Percentiles rank a stretch among this genome's conserved stretches.
phyloP scores from a whole-genome alignment of 2,888 invertebrate genomes.

The Tuberolachnus salignus region DNA sequence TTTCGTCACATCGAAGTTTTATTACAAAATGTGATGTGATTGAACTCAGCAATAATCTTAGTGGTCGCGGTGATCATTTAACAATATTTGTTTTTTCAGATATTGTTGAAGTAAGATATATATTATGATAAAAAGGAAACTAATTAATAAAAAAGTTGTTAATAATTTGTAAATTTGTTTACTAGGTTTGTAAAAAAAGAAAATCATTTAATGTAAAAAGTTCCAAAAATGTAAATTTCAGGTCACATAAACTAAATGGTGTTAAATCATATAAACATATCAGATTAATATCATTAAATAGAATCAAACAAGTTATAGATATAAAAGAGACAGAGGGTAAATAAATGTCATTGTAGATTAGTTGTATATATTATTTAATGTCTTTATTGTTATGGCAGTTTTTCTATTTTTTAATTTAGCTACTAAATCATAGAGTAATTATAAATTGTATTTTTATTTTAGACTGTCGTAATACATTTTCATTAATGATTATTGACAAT shows the following conservation, averaged over 20 bases:
- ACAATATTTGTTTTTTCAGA: slow-evolving; percentile 93
- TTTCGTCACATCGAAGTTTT: slow-evolving; percentile 91
- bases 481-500: slow-evolving; percentile 84
- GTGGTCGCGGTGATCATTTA: slow-evolving; percentile 84
- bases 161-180: slow-evolving; percentile 44
- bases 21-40: slow-evolving; percentile 86
- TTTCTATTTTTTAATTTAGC: too few species aligned
- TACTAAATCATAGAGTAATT: too few species aligned
- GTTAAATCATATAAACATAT: slow-evolving; percentile 91
- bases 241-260: slow-evolving; percentile 65
- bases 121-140: slow-evolving; percentile 13
- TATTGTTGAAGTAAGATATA: slow-evolving; percentile 79
- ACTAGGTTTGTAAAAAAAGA: slow-evolving; percentile 70
- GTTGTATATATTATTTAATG: too few species aligned
- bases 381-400: too few species aligned
- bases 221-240: slow-evolving; percentile 67
- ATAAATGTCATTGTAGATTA: slow-evolving; percentile 57
- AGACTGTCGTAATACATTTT: slow-evolving; percentile 91
- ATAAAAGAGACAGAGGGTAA: slow-evolving; percentile 83
- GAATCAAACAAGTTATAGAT: slow-evolving; percentile 89
- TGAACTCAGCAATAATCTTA: slow-evolving; percentile 82
- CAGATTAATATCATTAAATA: slow-evolving; percentile 84
- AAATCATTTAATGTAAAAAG: slow-evolving; percentile 77
- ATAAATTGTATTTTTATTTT: slow-evolving; percentile 59
- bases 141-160: not conserved